A percentile compares a stretch with the other conserved stretches of the same genome.
Conservation (phyloP, 2,797 vertebrate species). For the Microchirus variegatus region DNA sequence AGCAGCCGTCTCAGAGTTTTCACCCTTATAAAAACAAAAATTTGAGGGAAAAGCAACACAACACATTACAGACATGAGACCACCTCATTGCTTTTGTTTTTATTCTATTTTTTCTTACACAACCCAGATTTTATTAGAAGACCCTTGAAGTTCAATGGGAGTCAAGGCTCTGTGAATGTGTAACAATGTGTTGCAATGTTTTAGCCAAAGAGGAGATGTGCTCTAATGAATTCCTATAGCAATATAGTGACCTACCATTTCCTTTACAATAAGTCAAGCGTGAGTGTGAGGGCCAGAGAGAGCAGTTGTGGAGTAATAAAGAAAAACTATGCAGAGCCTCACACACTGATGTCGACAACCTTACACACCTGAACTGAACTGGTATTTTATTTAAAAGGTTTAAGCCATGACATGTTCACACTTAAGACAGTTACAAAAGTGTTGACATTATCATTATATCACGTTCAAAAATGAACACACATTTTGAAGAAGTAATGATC, state of each 20-base stretch:
- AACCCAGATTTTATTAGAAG: not conserved
- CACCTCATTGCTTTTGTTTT: conserved; percentile 5
- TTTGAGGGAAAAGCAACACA: not conserved
- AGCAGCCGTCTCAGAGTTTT: conserved; percentile 1
- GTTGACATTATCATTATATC: not conserved
- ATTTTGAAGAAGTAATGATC: too few species aligned
- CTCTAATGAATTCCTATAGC: conserved; percentile 1
- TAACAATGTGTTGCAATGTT: not conserved
- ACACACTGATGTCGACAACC: not conserved
- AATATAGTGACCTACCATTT: conserved; percentile 1
- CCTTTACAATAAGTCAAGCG: not conserved
- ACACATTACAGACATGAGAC: conserved; percentile 2
- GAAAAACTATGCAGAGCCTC: not conserved
- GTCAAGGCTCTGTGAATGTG: not conserved
- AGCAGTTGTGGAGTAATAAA: not conserved
- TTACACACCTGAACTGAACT: not conserved
- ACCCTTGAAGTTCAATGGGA: conserved; percentile 8
- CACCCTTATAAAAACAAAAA: not conserved
- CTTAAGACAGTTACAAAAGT: not conserved
- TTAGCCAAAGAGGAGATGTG: not conserved
- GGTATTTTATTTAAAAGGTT: not conserved
- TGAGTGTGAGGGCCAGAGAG: not conserved
- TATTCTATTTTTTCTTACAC: conserved; percentile 5
- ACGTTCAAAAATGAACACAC: not conserved
- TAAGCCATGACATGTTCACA: not conserved